Percentiles rank a stretch among this genome's conserved stretches.
Conservation (phyloP, 2,888 invertebrate genomes). For the Troides aeacus region DNA sequence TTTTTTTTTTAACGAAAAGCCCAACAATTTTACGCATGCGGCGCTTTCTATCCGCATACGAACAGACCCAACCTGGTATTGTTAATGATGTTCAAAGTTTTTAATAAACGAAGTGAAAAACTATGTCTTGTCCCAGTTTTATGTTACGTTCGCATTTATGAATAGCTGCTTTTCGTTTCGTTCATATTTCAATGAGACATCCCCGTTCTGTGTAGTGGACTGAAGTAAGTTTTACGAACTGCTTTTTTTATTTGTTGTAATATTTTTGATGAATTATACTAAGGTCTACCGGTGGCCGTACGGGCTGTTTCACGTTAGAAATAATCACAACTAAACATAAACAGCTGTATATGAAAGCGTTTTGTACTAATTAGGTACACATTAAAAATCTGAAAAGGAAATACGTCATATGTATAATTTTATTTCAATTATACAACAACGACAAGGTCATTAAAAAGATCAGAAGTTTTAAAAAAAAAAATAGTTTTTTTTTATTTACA, state of each 20-base stretch:
- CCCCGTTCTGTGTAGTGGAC: conserved; percentile 22
- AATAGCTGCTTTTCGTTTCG: conserved; percentile 26
- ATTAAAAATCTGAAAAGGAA: no score
- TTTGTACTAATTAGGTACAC: no score
- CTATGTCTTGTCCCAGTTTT: conserved; percentile 31
- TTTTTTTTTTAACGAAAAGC: conserved; percentile 28
- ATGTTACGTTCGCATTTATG: conserved; percentile 26
- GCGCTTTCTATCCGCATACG: conserved; percentile 30
- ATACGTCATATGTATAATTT: no score
- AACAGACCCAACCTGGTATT: conserved; percentile 26
- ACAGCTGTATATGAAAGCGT: no score
- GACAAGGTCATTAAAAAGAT: no score
- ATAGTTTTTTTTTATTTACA: no score
- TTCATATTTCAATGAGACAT: conserved; percentile 26
- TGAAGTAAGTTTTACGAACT: conserved; percentile 19
- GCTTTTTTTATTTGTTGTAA: conserved; percentile 3
- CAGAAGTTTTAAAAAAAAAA: no score
- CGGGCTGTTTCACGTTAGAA: not conserved
- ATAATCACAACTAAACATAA: not conserved
- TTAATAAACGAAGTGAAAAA: conserved; percentile 31
- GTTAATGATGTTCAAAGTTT: conserved; percentile 31
- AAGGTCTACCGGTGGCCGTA: not conserved
- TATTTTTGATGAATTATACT: conserved; percentile 14
- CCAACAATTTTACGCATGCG: conserved; percentile 52
- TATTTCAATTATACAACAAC: no score